Evolutionary conservation across 2,888 invertebrate genomes (phyloP).

Genomic region (Lochmaea crataegi): DNA sequence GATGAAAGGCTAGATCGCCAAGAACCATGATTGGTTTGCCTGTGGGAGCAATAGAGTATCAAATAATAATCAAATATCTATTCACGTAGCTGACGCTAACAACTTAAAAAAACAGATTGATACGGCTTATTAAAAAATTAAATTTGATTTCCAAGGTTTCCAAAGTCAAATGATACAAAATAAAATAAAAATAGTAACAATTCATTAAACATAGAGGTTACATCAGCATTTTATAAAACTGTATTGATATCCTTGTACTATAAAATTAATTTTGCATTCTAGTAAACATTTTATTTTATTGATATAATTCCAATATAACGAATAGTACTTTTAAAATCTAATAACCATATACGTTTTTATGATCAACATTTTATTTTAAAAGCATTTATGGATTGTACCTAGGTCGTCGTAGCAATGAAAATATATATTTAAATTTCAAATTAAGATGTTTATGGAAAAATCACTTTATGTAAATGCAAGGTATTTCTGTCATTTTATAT

Average conservation of each 20-base stretch:
- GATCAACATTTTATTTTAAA: neutral
- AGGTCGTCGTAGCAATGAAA: neutral
- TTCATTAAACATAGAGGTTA: neutral
- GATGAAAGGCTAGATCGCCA: too few species aligned
- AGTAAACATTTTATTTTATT: neutral
- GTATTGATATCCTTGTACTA: neutral
- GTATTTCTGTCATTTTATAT: conserved; percentile 36
- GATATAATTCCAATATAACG: neutral
- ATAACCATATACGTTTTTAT: neutral
- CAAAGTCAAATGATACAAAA: too few species aligned
- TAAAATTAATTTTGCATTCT: neutral
- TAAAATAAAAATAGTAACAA: too few species aligned
- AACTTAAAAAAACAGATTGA: too few species aligned
- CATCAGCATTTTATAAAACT: neutral
- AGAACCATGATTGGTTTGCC: too few species aligned
- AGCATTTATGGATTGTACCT: neutral
- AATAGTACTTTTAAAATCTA: neutral
- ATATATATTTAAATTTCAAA: conserved; percentile 34
- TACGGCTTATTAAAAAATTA: too few species aligned
- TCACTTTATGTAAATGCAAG: conserved; percentile 33
- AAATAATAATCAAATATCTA: too few species aligned
- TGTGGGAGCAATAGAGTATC: too few species aligned
- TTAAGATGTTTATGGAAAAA: conserved; percentile 35
- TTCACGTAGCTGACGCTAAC: too few species aligned
- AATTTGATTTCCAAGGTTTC: too few species aligned